Evolutionary conservation across 2,113 vertebrate species (phyloP).

Genomic region (Nannospalax galili): DNA sequence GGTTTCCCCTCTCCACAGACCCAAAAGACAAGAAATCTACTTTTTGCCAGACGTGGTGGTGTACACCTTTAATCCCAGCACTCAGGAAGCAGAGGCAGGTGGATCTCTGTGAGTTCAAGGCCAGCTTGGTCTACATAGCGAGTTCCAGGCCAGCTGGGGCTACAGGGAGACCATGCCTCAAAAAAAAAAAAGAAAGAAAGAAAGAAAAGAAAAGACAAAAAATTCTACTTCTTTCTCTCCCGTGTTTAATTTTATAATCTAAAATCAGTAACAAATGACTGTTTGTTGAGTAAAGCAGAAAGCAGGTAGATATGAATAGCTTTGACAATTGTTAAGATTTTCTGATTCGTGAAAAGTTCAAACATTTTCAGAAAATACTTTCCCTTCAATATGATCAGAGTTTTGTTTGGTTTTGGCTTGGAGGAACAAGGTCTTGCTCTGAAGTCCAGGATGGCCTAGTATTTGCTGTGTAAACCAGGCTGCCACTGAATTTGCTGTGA

Average conservation of each 20-base stretch:
- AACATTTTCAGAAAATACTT: neutral
- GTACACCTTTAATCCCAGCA: too few species aligned
- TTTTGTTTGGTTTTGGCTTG: neutral
- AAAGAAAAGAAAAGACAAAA: too few species aligned
- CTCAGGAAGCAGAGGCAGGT: too few species aligned
- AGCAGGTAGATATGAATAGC: neutral
- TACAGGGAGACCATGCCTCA: too few species aligned
- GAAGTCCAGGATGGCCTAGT: neutral
- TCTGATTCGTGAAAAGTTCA: constrained; percentile 9
- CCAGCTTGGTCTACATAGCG: too few species aligned
- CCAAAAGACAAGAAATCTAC: neutral
- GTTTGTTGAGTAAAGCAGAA: neutral
- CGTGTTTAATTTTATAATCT: neutral
- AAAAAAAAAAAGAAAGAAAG: too few species aligned
- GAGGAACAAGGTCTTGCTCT: neutral
- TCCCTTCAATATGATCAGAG: neutral
- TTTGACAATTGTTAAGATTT: neutral
- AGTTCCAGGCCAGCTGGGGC: too few species aligned
- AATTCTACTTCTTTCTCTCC: too few species aligned
- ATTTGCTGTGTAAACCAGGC: neutral
- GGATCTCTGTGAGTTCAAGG: too few species aligned
- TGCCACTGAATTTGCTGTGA: neutral
- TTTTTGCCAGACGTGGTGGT: too few species aligned
- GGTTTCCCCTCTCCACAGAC: neutral
- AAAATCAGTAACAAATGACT: neutral